Evolutionary conservation across 2,888 invertebrate species (phyloP), one percentile per base, ranked within the genome.

Genomic region (Octonoba sinensis): DNA sequence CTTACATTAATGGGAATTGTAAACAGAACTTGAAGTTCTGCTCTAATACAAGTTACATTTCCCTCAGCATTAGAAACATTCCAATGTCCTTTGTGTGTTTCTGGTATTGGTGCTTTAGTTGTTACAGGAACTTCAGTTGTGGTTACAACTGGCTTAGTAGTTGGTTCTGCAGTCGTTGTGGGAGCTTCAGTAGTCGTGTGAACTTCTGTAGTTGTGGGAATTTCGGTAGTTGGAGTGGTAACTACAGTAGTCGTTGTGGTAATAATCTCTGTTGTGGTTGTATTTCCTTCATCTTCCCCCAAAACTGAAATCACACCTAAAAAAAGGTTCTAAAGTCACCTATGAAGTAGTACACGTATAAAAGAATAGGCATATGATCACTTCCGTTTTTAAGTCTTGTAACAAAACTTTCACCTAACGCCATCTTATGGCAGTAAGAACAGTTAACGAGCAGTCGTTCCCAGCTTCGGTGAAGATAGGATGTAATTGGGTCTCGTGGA

Each of bases 1-100:
- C 57, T 67, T 72, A 82, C 76, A 24, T 62, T 22, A 0, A 67
- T 13, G 51, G 89, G 89, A 70, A 94, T 87, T 84, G 91, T 92
- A 75, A 94, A 88, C 86, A 92, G 91, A 6, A 92, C 90, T 0
- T 93, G 92, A 90, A 93, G 92, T 88, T 92, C 90, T 11, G 92
- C 88, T 66, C 93, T 87, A 36, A 94, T 91, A 86, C 94, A 94
- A 8, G 92, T 91, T 0, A 89, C 87, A 86, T 92, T 92, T 46
- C 86, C 87, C 57, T 90, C 88, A 16, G 88, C 87, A n/a, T n/a
- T n/a, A n/a, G n/a, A n/a, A 6, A 90, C 88, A 27, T 85, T 84
- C 92, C 92, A 92, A 82, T 87, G 89, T 56, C 90, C 91, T 65
- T 88, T 87, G 59, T 86, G 85, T 12, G 90, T 89, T 36, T 87